Evolutionary conservation across 2,797 vertebrate species (phyloP).

Genomic region (Pseudomugil gertrudae): DNA sequence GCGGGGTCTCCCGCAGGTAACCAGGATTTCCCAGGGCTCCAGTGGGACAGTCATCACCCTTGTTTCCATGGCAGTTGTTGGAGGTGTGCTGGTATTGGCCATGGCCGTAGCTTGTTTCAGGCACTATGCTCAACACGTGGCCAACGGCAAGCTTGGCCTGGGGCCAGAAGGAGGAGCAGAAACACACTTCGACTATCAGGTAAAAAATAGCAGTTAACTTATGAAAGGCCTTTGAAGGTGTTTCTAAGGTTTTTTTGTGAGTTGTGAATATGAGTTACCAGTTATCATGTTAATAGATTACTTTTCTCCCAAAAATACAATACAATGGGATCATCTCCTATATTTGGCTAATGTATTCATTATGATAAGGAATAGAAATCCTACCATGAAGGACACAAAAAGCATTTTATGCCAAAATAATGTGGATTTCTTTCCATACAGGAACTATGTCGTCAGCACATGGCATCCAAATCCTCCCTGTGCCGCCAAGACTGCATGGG

Average conservation of each 20-base stretch:
- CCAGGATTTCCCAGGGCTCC: slow-evolving; percentile 82
- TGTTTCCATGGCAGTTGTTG: slow-evolving; percentile 90
- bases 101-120: slow-evolving; percentile 85
- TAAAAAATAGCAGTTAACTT: slow-evolving; percentile 47
- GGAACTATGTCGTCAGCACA: slow-evolving; percentile 98
- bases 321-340: background rate
- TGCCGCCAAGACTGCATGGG: slow-evolving; percentile 82
- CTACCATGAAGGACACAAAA: background rate
- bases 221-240: background rate
- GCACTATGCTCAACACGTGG: slow-evolving; percentile 87
- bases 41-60: slow-evolving; percentile 90
- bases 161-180: slow-evolving; percentile 92
- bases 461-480: slow-evolving; percentile 94
- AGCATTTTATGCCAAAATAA: slow-evolving; percentile 10
- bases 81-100: slow-evolving; percentile 87
- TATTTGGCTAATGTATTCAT: background rate
- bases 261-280: background rate
- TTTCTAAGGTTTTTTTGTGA: background rate
- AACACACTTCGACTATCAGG: slow-evolving; percentile 97
- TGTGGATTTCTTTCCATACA: slow-evolving; percentile 53
- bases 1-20: slow-evolving; percentile 79
- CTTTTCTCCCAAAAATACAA: background rate
- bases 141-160: slow-evolving; percentile 90
- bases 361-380: background rate
- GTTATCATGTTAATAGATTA: background rate